A percentile compares a stretch with the other conserved stretches of the same genome.
These are phyloP conservation scores for Axea sp. DNA, from an alignment of 2,888 invertebrate genomes.

Conservation along the genomic window DNA sequence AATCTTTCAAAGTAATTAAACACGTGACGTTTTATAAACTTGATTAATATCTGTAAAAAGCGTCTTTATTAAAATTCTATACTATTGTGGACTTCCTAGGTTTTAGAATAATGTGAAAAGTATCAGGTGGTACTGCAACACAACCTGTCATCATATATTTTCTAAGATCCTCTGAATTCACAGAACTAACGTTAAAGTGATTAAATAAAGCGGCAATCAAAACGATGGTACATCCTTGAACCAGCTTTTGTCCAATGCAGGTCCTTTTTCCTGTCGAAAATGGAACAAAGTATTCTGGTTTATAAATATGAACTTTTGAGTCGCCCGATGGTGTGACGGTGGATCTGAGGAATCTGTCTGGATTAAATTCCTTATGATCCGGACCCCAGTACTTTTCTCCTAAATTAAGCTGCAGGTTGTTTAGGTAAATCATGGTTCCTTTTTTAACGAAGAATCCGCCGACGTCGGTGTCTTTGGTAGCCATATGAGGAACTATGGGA, in stretches of 20 bases:
- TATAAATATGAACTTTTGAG: slow-evolving; percentile 64
- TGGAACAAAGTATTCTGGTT: slow-evolving; percentile 88
- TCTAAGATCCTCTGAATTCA: slow-evolving; percentile 81
- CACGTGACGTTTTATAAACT: too few relatives aligned
- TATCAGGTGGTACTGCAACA: slow-evolving; percentile 87
- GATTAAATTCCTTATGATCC: slow-evolving; percentile 85
- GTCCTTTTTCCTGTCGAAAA: slow-evolving; percentile 93
- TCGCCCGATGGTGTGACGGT: slow-evolving; percentile 67
- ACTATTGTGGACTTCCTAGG: slow-evolving; percentile 37
- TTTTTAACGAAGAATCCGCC: slow-evolving; percentile 86
- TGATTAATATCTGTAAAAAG: too few relatives aligned
- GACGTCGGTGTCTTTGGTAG: slow-evolving; percentile 87
- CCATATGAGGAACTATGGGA: slow-evolving; percentile 94
- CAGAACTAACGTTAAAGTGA: slow-evolving; percentile 82
- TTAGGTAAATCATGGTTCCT: slow-evolving; percentile 90
- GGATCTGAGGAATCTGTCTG: slow-evolving; percentile 86
- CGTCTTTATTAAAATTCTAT: neutral
- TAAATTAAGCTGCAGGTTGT: slow-evolving; percentile 90
- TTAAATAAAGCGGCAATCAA: slow-evolving; percentile 87
- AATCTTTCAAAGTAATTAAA: too few relatives aligned
- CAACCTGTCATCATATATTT: slow-evolving; percentile 83
- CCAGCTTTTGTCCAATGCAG: slow-evolving; percentile 90
- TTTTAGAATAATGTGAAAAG: slow-evolving; percentile 82
- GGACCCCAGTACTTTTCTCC: slow-evolving; percentile 87
- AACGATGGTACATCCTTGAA: slow-evolving; percentile 88